A percentile compares a stretch with the other conserved stretches of the same genome.
Evolutionary conservation across 2,888 invertebrate species (phyloP).

Genomic region (Apodemia zela): DNA sequence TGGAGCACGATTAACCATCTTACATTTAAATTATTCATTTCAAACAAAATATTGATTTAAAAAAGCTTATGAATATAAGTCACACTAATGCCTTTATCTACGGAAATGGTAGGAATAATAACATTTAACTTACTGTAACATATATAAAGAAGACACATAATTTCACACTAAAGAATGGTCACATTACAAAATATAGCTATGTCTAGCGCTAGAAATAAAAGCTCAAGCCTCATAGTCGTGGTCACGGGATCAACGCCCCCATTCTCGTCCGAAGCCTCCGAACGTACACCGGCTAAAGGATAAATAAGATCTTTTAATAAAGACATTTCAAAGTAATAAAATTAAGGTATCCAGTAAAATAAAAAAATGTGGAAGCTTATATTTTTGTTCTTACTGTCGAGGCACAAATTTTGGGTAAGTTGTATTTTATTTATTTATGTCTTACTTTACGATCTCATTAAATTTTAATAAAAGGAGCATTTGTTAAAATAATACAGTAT

Average conservation of each 20-base stretch:
- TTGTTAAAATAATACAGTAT: too few species aligned
- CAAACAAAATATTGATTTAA: too few species aligned
- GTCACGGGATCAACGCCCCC: slow-evolving; percentile 56
- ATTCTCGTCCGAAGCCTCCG: slow-evolving; percentile 47
- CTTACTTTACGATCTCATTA: not conserved
- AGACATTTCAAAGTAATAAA: not conserved
- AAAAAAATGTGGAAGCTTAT: slow-evolving; percentile 25
- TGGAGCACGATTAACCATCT: too few species aligned
- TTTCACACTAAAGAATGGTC: not conserved
- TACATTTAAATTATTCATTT: too few species aligned
- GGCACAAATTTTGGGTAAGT: slow-evolving; percentile 27
- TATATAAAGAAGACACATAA: not conserved
- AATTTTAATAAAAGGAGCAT: not conserved
- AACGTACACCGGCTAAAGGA: not conserved
- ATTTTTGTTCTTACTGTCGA: slow-evolving; percentile 21
- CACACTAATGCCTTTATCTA: too few species aligned
- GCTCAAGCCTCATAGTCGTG: slow-evolving; percentile 39
- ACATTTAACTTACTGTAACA: too few species aligned
- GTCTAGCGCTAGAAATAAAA: slow-evolving; percentile 36
- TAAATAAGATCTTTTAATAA: not conserved
- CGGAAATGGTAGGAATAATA: too few species aligned
- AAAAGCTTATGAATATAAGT: too few species aligned
- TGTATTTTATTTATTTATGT: not conserved
- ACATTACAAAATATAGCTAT: slow-evolving; percentile 8
- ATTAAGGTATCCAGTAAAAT: slow-evolving; percentile 31